Base-by-base conservation (phyloP, 2,113 vertebrate species). In the Notarius lentiginosus region DNA sequence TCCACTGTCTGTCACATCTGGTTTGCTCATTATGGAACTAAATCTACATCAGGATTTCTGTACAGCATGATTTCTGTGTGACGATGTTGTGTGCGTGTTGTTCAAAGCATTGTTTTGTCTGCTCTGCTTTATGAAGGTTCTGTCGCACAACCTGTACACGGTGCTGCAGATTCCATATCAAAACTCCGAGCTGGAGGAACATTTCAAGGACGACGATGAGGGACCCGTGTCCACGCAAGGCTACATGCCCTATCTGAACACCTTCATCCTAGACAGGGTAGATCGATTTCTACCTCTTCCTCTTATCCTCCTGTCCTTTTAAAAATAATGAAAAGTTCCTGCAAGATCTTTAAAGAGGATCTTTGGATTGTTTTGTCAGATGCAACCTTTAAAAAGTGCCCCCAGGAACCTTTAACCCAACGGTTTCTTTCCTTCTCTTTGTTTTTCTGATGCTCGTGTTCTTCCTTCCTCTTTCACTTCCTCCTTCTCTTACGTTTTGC, bases 241-340 rank as follows among this genome's bases (percentile, higher is more conserved):
- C 10, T 99, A 99, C 94, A 99, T 99, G 98, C 98, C 98, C 0
- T 99, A 99, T 90, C 96, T 99, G 85, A 98, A 97, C 93, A 98
- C 93, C 90, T 99, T 98, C 94, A 99, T 99, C 91, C 94, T 99
- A 93, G 97, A 98, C 90, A 99, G 99, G 96, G 98, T 98, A 93
- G 61, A 56, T 66, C 34, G 17, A 63, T 9, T 55, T 53, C 7
- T 18, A 55, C 11, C 11, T 83, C 47, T 58, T 58, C 66, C 27
- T 53, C 20, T n/a, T 53, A 24, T 17, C 66, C 18, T 77, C 24
- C 49, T 47, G 49, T 51, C 7, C 22, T 53, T 53, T 51, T 15
- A 47, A 47, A 5, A 73, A 47, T 18, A 73, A 73, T 47, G 22
- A 34, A 70, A 51, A 10, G 20, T n/a, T 49, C 10, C 47, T n/a